A percentile compares a stretch with the other conserved stretches of the same genome.
phyloP scores from a whole-genome alignment of 2,888 invertebrate species.

The Steromphala cineraria region DNA sequence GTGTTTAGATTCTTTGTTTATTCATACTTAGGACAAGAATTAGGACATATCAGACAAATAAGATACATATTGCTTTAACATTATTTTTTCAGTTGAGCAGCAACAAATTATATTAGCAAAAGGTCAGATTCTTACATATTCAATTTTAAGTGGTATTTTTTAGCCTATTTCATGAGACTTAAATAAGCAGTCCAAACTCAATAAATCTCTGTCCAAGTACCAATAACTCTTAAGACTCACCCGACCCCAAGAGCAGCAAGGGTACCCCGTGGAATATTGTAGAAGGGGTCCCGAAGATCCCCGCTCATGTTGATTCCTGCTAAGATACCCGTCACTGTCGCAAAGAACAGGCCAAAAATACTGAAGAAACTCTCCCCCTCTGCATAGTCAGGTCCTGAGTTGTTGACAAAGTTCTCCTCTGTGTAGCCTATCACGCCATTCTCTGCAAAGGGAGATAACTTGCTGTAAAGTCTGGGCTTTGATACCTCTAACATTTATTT shows the following conservation, averaged over 20 bases:
- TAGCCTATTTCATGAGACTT: no score
- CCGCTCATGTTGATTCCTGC: constrained; percentile 99
- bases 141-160: no score
- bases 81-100: no score
- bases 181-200: no score
- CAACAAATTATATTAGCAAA: no score
- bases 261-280: constrained; percentile 95
- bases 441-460: constrained; percentile 76
- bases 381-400: constrained; percentile 87
- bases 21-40: no score
- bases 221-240: constrained; percentile 77
- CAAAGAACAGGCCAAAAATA: constrained; percentile 97
- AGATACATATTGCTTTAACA: no score
- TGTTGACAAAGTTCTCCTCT: constrained; percentile 85
- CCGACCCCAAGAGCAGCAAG: constrained; percentile 93
- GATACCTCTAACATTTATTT: background rate
- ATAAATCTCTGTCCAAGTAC: no score
- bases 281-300: constrained; percentile 92
- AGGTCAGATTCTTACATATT: no score
- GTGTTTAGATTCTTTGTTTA: no score
- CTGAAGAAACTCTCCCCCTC: constrained; percentile 93
- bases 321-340: constrained; percentile 96
- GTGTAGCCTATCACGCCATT: constrained; percentile 92
- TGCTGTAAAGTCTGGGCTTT: background rate
- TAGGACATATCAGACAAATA: no score